Percentiles rank a stretch among this genome's conserved stretches.
These are phyloP conservation scores for Ctenodactylus gundi DNA, from an alignment of 2,113 vertebrate species.

Conservation along the genomic window DNA sequence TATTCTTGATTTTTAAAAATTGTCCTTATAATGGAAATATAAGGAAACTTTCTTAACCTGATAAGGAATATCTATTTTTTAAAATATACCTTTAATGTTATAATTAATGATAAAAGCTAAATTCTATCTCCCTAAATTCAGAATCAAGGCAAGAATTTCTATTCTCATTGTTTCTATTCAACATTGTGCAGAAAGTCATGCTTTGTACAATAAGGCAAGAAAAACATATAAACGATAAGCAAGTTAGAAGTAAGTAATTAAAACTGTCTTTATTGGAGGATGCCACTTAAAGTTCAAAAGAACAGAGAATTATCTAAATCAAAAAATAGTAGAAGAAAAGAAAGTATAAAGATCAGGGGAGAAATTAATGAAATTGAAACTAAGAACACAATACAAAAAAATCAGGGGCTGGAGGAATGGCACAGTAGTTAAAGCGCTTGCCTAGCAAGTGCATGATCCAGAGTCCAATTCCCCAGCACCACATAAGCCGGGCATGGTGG, in stretches of 20 bases:
- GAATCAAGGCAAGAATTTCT: conserved; percentile 28
- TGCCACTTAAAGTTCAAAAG: too few species aligned
- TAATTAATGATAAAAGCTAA: conserved; percentile 25
- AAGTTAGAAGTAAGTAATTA: background rate
- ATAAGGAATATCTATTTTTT: background rate
- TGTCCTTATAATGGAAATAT: background rate
- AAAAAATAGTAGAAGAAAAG: too few species aligned
- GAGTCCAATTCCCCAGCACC: too few species aligned
- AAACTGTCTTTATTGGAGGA: background rate
- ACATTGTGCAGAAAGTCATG: background rate
- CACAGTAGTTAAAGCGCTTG: too few species aligned
- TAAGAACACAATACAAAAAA: too few species aligned
- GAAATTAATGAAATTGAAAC: too few species aligned
- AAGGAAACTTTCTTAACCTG: background rate
- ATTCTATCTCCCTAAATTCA: background rate
- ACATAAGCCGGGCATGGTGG: too few species aligned
- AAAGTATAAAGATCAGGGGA: too few species aligned
- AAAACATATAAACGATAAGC: background rate
- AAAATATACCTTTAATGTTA: background rate
- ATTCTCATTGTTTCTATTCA: background rate
- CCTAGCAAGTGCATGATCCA: too few species aligned
- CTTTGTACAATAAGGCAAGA: background rate
- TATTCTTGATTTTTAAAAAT: background rate
- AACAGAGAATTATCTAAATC: too few species aligned
- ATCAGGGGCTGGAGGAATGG: too few species aligned